These are phyloP conservation scores for Bufotes viridis DNA, from an alignment of 2,797 vertebrate species.

Conservation along the genomic window DNA sequence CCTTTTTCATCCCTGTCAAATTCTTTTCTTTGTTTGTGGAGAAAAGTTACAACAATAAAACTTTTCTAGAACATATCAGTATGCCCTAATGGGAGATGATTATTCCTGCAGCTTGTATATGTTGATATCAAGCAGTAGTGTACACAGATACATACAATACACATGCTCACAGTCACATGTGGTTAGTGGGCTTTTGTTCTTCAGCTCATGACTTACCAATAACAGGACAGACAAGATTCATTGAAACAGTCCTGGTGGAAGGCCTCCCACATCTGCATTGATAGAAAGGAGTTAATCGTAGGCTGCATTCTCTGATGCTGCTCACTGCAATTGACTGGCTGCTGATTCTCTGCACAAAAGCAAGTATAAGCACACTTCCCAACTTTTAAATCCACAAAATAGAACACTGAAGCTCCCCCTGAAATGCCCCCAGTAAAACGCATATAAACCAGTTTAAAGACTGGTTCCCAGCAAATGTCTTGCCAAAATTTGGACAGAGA, in stretches of 20 bases:
- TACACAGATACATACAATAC: background rate
- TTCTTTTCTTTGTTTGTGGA: conserved; percentile 79
- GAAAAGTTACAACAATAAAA: conserved; percentile 68
- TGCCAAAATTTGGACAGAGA: no score
- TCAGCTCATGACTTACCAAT: background rate
- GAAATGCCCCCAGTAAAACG: no score
- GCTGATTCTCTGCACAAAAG: background rate
- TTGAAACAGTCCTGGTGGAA: background rate
- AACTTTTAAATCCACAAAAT: no score
- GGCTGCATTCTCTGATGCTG: background rate
- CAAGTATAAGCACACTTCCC: no score
- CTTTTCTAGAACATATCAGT: conserved; percentile 30
- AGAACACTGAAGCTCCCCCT: no score
- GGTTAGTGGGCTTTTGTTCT: background rate
- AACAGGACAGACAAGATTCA: background rate
- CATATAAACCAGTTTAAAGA: no score
- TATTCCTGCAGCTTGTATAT: background rate
- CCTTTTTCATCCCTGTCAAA: conserved; percentile 82
- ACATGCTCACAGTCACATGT: background rate
- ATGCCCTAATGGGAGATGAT: background rate
- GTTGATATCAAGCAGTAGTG: background rate
- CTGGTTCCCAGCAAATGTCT: background rate
- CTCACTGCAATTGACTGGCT: background rate
- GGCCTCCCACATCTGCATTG: background rate
- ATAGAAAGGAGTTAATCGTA: background rate